These are phyloP conservation scores for Pristionchus japonicus DNA, from an alignment of 2,888 invertebrate species.

Conservation along the genomic window DNA sequence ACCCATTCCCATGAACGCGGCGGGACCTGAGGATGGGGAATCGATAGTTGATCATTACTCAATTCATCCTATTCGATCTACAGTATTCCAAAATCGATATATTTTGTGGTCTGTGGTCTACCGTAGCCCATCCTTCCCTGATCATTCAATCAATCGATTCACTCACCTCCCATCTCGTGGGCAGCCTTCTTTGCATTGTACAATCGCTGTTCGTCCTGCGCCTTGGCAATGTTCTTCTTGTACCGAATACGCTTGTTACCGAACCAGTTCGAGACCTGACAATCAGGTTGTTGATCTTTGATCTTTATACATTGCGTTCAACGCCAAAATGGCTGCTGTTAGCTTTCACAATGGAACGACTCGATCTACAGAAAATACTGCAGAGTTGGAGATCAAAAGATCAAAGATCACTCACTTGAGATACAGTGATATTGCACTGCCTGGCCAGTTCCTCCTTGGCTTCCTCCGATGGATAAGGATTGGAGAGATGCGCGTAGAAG, in stretches of 20 bases:
- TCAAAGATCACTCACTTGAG: conserved; percentile 82
- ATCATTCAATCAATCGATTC: neutral
- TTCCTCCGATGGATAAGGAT: conserved; percentile 99
- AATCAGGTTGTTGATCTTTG: neutral
- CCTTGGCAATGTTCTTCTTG: conserved; percentile 99
- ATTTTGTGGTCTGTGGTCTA: neutral
- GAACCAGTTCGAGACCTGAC: conserved; percentile 91
- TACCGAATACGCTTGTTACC: conserved; percentile 99
- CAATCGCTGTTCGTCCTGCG: conserved; percentile 96
- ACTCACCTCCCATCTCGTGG: conserved; percentile 60
- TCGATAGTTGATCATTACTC: neutral
- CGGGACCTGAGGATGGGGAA: conserved; percentile 44
- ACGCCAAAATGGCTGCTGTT: no score
- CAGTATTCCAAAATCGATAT: no score
- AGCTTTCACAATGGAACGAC: no score
- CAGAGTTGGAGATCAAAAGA: no score
- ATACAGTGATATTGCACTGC: conserved; percentile 98
- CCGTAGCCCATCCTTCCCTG: neutral
- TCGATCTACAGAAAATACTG: no score
- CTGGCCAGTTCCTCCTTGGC: conserved; percentile 99
- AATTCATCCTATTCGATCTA: no score
- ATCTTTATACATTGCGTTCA: no score
- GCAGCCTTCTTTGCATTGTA: conserved; percentile 96
- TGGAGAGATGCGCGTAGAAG: conserved; percentile 98
- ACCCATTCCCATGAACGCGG: conserved; percentile 51